A percentile compares a stretch with the other conserved stretches of the same genome.
phyloP scores from a whole-genome alignment of 2,888 invertebrate species.

The Mechanitis mazaeus region DNA sequence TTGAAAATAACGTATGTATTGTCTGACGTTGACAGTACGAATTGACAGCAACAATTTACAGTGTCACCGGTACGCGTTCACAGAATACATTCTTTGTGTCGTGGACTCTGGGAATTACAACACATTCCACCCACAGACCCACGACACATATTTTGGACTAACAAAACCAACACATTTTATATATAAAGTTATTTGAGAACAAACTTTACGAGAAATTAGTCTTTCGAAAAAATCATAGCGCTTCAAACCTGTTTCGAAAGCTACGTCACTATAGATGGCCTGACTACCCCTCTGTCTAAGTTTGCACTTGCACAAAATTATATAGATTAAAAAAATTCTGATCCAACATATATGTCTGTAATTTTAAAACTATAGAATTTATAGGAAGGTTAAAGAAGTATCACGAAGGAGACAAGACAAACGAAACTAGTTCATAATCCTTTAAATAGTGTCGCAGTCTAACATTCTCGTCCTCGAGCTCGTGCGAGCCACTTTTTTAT shows the following conservation, averaged over 20 bases:
- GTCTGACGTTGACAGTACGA: conserved; percentile 28
- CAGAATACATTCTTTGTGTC: conserved; percentile 55
- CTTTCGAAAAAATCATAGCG: neutral
- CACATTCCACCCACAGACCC: conserved; percentile 36
- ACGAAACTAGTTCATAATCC: conserved; percentile 2
- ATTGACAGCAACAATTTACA: conserved; percentile 54
- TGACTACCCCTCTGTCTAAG: no score
- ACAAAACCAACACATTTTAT: neutral
- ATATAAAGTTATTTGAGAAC: neutral
- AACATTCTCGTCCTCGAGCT: conserved; percentile 36
- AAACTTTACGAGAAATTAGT: conserved; percentile 1
- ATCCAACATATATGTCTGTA: no score
- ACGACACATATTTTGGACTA: conserved; percentile 8
- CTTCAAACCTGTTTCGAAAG: neutral
- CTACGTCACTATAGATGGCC: neutral
- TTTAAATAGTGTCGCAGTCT: conserved; percentile 20
- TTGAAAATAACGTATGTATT: neutral
- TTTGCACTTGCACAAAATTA: no score
- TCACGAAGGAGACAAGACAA: no score
- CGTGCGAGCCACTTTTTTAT: conserved; percentile 61
- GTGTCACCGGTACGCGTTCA: conserved; percentile 48
- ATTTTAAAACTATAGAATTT: no score
- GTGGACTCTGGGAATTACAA: conserved; percentile 45
- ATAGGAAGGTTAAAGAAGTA: no score
- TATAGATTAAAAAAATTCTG: no score